Evolutionary conservation across 2,797 vertebrate genomes (phyloP), one percentile per base, ranked within the genome.

Genomic region (Peromyscus attwateri): DNA sequence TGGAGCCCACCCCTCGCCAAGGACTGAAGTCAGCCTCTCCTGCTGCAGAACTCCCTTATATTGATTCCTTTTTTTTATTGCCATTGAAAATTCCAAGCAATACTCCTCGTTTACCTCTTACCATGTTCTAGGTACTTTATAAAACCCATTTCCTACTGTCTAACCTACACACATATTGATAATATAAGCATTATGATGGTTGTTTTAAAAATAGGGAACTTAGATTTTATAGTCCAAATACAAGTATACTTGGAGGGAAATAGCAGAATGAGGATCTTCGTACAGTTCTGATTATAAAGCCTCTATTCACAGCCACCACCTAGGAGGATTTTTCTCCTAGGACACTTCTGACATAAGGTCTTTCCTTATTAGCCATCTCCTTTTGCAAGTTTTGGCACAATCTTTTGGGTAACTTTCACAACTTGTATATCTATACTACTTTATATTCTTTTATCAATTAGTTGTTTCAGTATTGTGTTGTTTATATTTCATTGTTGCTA

Each of bases 401-500:
- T 6, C 17, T 23, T n/a, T 92, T 62, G 8, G 87, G 4, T 80
- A 62, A 40, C 40, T 70, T 95, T 92, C 25, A 87, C 34, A 60
- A 55, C 73, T 81, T 64, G 83, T 34, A 55, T 87, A 43, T 62
- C 73, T 66, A 31, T 70, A 17, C 71, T 77, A 82, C 75, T 75
- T 89, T 73, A 89, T 49, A 68, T 89, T 87, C 9, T 60, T n/a
- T 81, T 92, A 13, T 96, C 49, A 55, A 3, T 68, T 31, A 75
- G 40, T 40, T 40, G 40, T 75, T 21, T 87, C n/a, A 37, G 62
- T 79, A 75, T 3, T 66, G 31, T 87, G 25, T 57, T 82, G 23
- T 95, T 80, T 93, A 68, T 6, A 62, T 97, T 93, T 90, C 49
- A 80, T 94, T 91, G 43, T 84, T 82, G n/a, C 10, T 6, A 34